Evolutionary conservation across 2,888 invertebrate genomes (phyloP).

Genomic region (Andricus quercusramuli): DNA sequence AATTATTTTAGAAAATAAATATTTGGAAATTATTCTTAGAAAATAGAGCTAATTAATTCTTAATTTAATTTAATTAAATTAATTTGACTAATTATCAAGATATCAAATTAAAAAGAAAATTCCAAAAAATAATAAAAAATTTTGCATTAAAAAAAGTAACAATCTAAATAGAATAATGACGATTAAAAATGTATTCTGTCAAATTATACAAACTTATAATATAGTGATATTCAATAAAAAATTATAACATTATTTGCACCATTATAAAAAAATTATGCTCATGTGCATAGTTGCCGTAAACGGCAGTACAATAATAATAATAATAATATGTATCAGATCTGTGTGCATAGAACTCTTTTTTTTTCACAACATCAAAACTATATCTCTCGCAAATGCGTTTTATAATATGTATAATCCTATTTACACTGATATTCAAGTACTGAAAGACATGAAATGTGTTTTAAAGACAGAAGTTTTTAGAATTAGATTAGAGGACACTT

Average conservation of each 20-base stretch:
- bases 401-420: background rate
- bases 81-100: too few species aligned
- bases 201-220: constrained; percentile 5
- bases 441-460: constrained; percentile 5
- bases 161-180: background rate
- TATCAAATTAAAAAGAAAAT: too few species aligned
- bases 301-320: constrained; percentile 8
- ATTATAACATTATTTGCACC: background rate
- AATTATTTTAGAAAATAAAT: too few species aligned
- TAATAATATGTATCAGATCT: constrained; percentile 25
- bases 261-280: background rate
- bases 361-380: constrained; percentile 4
- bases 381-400: background rate
- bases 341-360: background rate
- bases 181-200: constrained; percentile 25
- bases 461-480: background rate
- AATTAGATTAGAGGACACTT: background rate
- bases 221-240: background rate
- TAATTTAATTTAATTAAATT: too few species aligned
- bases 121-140: too few species aligned
- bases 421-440: background rate
- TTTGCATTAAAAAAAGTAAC: background rate
- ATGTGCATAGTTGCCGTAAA: background rate
- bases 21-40: too few species aligned
- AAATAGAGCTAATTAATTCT: too few species aligned